Base-by-base conservation (phyloP, 2,113 vertebrate species). In the Geothlypis trichas region DNA sequence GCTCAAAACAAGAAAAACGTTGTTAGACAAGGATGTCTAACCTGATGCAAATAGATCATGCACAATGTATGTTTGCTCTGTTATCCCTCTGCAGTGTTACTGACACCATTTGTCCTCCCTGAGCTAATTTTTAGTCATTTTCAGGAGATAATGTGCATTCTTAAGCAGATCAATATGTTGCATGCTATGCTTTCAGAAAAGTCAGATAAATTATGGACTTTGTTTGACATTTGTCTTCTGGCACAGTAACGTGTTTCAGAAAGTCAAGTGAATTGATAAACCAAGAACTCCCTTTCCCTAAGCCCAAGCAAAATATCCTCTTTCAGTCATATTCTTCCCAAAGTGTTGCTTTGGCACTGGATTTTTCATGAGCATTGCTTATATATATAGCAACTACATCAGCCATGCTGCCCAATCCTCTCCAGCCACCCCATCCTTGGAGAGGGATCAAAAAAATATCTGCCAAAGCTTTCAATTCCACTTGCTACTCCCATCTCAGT, bases 201-300 rank as follows among this genome's bases (percentile, higher is more conserved):
- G 77, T 78, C 83, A 96, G 92, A 96, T 94, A 94, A 96, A 92
- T 96, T 89, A 97, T 78, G 85, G 89, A 86, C 68, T 88, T 75
- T 37, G n/a, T n/a, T 93, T 93, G 91, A 87, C 75, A 97, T 96
- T 96, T 77, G 28, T 94, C 93, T 90, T 93, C 62, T 49, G 57
- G 69, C 35, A 15, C 87, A 85, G 84, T 80, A 95, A 97, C 5
- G 42, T 83, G 91, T 80, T 96, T 81, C 95, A 89, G 93, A 95
- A 97, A 93, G 61, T 89, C 47, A 61, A 88, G 44, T 52, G 87
- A 84, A 84, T 93, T 95, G 87, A 91, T 52, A 66, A 91, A 54
- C 35, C 72, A 87, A 75, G 68, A 74, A 63, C 41, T 89, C 73
- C 88, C 46, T 1, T 39, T 89, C 73, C 88, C 46, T 1, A 2